Evolutionary conservation across 2,797 vertebrate species (phyloP).

Genomic region (Malurus leucopterus): DNA sequence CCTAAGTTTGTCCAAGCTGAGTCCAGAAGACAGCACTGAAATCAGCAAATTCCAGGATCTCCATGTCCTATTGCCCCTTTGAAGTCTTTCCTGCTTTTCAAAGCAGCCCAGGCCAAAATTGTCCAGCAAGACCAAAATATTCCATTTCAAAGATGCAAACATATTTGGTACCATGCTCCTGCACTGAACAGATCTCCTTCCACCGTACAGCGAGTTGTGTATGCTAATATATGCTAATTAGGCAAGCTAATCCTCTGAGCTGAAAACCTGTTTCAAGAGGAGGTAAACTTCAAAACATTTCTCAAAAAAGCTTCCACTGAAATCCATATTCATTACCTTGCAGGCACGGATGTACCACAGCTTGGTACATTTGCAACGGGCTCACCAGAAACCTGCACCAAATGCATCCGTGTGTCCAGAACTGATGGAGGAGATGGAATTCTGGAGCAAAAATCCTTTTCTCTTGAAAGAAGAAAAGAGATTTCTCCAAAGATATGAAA

Average conservation of each 20-base stretch:
- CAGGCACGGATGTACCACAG: not conserved
- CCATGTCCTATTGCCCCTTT: not conserved
- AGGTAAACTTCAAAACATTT: slow-evolving; percentile 28
- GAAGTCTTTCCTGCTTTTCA: not conserved
- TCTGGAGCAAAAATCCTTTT: not conserved
- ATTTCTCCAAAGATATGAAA: not conserved
- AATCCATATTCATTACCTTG: slow-evolving; percentile 10
- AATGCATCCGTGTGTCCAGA: not conserved
- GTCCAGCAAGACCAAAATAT: not conserved
- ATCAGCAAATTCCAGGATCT: not conserved
- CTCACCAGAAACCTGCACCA: not conserved
- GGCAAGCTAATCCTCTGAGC: not conserved
- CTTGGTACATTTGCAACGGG: not conserved
- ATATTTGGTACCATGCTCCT: not conserved
- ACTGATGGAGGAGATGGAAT: not conserved
- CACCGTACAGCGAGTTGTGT: not conserved
- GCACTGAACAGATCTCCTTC: not conserved
- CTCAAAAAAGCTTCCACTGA: not conserved
- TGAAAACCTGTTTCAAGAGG: slow-evolving; percentile 25
- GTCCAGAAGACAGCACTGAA: not conserved
- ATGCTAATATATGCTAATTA: slow-evolving; percentile 33
- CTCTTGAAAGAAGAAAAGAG: not conserved
- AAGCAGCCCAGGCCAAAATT: rapidly evolving
- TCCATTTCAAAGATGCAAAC: not conserved
- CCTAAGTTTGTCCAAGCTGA: not conserved